Evolutionary conservation across 37 sponge, comb jelly and placozoan genomes (phyloP).

Genomic region (Cladorhizidae sp.): DNA sequence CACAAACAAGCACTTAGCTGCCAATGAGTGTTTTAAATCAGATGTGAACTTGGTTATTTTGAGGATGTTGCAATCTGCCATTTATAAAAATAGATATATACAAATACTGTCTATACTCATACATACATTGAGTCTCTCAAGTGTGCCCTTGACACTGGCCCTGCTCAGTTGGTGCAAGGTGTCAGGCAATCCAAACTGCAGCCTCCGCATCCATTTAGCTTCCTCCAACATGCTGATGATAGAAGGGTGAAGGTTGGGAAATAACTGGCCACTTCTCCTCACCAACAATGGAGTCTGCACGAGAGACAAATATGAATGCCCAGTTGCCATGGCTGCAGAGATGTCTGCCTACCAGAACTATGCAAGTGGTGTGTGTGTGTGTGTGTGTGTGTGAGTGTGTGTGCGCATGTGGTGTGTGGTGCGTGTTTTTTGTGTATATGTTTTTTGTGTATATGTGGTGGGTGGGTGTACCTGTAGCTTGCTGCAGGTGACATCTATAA

Average conservation of each 20-base stretch:
- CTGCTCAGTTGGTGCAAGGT: constrained; percentile 33
- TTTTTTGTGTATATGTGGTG: not conserved
- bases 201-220: constrained; percentile 81
- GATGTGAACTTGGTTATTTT: no score
- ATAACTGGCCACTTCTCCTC: constrained; percentile 34
- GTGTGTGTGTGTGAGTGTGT: not conserved
- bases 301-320: not conserved
- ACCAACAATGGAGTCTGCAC: constrained; percentile 55
- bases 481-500: constrained; percentile 31
- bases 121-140: constrained; percentile 65
- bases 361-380: not conserved
- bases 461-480: constrained; percentile 49
- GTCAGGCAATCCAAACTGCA: constrained; percentile 70
- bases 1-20: no score
- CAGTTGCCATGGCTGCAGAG: not conserved
- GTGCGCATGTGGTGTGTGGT: no score
- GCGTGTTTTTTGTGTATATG: no score
- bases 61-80: not conserved
- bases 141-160: constrained; percentile 63
- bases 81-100: not conserved
- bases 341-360: no score
- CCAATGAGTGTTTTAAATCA: not conserved
- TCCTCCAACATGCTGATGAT: constrained; percentile 80
- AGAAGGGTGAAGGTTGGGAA: constrained; percentile 81
- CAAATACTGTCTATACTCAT: not conserved